Percentiles rank a stretch among this genome's conserved stretches.
Conservation (phyloP, 2,797 vertebrate species). For the Sebastes diaconus region DNA sequence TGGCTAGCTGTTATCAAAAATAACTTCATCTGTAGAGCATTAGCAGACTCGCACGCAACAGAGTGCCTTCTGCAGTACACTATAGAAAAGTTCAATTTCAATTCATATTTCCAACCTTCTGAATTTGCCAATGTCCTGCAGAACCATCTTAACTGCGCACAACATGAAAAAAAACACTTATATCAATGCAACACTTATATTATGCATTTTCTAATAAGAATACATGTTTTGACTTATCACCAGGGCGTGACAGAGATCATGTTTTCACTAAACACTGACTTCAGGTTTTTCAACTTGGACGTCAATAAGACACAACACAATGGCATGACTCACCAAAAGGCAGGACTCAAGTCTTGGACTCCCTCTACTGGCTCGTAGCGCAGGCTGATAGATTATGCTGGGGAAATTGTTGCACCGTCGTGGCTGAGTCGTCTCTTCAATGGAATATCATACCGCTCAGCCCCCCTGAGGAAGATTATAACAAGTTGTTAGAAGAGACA, state of each 20-base stretch:
- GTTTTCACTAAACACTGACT: background rate
- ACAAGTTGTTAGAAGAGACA: conserved; percentile 14
- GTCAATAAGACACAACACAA: conserved; percentile 11
- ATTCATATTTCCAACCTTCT: background rate
- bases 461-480: conserved; percentile 17
- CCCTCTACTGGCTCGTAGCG: conserved; percentile 61
- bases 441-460: background rate
- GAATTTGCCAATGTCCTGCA: background rate
- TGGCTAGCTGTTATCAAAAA: conserved; percentile 75
- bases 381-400: conserved; percentile 2
- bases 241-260: background rate
- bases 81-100: background rate
- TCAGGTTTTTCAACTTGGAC: background rate
- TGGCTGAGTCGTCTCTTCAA: background rate
- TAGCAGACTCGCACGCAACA: conserved; percentile 59
- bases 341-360: conserved; percentile 49
- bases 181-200: background rate
- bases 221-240: background rate
- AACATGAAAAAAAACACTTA: background rate
- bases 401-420: background rate
- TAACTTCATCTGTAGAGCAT: conserved; percentile 61
- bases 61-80: conserved; percentile 8
- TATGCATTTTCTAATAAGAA: background rate
- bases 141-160: background rate
- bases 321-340: conserved; percentile 30